phyloP scores from a whole-genome alignment of 30 jellyfish, hydroid and myxozoan species.

The Pelagia noctiluca region DNA sequence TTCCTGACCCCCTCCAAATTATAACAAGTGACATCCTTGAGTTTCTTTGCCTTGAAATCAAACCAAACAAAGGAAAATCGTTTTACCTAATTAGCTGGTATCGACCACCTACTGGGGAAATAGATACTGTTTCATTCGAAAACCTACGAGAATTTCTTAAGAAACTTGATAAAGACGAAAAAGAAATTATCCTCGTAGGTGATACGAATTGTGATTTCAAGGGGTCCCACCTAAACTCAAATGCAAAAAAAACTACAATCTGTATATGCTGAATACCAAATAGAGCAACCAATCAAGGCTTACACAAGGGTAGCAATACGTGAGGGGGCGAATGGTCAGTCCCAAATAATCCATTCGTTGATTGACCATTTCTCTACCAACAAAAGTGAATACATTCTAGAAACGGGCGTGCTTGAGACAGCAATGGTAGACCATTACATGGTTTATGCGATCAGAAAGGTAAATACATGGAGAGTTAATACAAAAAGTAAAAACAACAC shows the following conservation, averaged over 20 bases:
- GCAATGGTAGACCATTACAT: constrained; percentile 6
- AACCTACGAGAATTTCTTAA: constrained; percentile 29
- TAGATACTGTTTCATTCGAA: constrained; percentile 20
- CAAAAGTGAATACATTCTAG: no score
- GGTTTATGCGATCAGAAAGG: constrained; percentile 20
- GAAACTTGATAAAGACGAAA: background rate
- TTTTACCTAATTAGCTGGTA: constrained; percentile 34
- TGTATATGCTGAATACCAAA: constrained; percentile 32
- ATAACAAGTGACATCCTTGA: constrained; percentile 4
- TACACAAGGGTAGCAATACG: constrained; percentile 26
- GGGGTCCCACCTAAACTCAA: constrained; percentile 10
- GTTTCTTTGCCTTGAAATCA: no score
- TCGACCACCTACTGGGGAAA: constrained; percentile 44
- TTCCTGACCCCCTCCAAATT: constrained; percentile 29
- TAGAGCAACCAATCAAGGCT: constrained; percentile 28
- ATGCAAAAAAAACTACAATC: constrained; percentile 28
- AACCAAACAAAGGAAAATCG: constrained; percentile 25
- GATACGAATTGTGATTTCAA: background rate
- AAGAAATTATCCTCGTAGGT: background rate
- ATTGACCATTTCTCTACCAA: background rate
- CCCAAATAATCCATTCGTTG: background rate
- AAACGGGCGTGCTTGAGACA: no score
- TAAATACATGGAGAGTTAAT: constrained; percentile 12
- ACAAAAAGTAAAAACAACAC: constrained; percentile 3
- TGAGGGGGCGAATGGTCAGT: constrained; percentile 5